Conservation (phyloP, 2,113 vertebrate genomes). For the Euleptes europaea region DNA sequence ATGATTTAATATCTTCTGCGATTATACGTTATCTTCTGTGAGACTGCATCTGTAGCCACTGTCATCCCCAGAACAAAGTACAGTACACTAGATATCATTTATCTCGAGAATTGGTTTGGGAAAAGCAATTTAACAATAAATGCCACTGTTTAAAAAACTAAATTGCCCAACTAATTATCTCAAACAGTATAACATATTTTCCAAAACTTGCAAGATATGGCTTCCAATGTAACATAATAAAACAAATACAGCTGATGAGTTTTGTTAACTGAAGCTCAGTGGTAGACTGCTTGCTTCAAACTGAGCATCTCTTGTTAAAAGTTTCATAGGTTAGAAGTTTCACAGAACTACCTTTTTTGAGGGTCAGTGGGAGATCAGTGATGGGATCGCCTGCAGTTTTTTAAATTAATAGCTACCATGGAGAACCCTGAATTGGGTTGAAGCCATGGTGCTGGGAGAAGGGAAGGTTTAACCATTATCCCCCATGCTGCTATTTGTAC, state of each 20-base stretch:
- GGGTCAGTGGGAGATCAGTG: too few relatives aligned
- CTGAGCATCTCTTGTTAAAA: background rate
- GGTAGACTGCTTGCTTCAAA: background rate
- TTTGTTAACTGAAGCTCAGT: background rate
- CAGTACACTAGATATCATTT: conserved; percentile 22
- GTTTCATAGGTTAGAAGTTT: too few relatives aligned
- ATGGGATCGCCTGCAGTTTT: too few relatives aligned
- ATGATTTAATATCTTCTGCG: background rate
- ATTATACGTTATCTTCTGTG: background rate
- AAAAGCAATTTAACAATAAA: conserved; percentile 34
- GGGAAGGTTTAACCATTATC: too few relatives aligned
- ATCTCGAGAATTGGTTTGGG: background rate
- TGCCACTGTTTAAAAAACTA: conserved; percentile 31
- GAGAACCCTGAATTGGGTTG: too few relatives aligned
- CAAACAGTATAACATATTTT: background rate
- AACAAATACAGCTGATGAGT: conserved; percentile 12
- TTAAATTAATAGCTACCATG: too few relatives aligned
- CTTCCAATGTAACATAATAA: background rate
- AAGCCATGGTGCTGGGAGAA: too few relatives aligned
- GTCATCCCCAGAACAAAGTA: background rate
- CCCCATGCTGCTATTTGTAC: too few relatives aligned
- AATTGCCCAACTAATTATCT: conserved; percentile 22
- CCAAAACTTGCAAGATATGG: background rate
- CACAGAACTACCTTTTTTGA: too few relatives aligned
- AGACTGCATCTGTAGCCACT: conserved; percentile 6